Base-by-base conservation (phyloP, 2,888 invertebrate species). In the Tyria jacobaeae region DNA sequence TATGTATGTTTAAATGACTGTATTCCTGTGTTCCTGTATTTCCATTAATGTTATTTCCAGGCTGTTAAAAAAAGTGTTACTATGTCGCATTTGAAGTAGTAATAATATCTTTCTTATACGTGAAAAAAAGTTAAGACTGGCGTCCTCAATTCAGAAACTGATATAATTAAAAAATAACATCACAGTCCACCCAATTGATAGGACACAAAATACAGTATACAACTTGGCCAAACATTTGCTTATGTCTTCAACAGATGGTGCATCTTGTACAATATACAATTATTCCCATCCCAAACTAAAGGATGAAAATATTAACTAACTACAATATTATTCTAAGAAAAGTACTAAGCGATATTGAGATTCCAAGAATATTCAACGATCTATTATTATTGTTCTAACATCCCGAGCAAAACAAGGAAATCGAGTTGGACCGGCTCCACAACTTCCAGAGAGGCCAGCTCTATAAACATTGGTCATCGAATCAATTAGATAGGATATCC, bases 391-490 rank as follows among this genome's bases (percentile, higher is more conserved):
- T 56, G 17, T 48, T 48, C 25, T 48, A 6, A 48, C 7, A 34
- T 14, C 25, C 25, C 25, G 14, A 48, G 25, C 35, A 25, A n/a
- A 56, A 35, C 48, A 37, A 37, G 25, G 25, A 48, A 39, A 35
- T 24, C n/a, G 25, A 17, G 12, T 37, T n/a, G 35, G 56, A 25
- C 24, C 47, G 14, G 12, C 56, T 24, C 21, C 21, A n/a, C 35
- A 37, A 35, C 35, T 10, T 10, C n/a, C 10, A 39, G 3, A 15
- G 34, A n/a, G 34, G 35, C 25, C 25, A 25, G 25, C 34, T 56
- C 48, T 24, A 21, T 48, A 56, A 56, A 48, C 37, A 25, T 25
- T 37, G 37, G 48, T 37, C 52, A 52, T 21, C 24, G 24, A 52
- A 52, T 24, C 25, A 52, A 52, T 52, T 52, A 37, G 37, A 37